A percentile compares a stretch with the other conserved stretches of the same genome.
phyloP scores from a whole-genome alignment of 2,113 vertebrate species.

The Chaetura pelagica region DNA sequence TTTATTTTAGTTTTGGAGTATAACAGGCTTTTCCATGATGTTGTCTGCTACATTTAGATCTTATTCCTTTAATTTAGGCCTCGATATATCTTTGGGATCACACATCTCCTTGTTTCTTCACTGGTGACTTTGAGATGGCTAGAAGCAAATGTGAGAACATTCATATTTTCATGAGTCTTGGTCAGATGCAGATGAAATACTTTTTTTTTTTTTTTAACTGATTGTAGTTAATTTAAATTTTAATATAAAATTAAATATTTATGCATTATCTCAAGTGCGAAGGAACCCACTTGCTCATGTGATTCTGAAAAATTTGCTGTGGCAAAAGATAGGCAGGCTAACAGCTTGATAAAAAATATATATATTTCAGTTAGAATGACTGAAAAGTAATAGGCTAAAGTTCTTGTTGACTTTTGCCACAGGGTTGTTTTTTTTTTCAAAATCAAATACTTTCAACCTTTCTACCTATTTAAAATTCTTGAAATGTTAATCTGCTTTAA shows the following conservation, averaged over 20 bases:
- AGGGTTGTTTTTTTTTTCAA: not conserved
- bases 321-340: not conserved
- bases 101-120: not conserved
- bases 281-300: not conserved
- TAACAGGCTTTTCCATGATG: not conserved
- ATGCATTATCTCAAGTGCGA: not conserved
- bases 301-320: not conserved
- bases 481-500: not conserved
- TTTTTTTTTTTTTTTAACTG: not conserved
- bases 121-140: not conserved
- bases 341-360: not conserved
- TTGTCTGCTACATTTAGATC: not conserved
- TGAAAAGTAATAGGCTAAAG: not conserved
- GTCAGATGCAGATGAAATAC: not conserved
- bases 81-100: not conserved
- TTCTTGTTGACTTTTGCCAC: not conserved
- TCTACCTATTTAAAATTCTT: not conserved
- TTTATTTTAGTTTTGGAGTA: not conserved
- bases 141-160: rapidly evolving
- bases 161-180: not conserved
- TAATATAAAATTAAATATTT: not conserved
- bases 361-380: not conserved
- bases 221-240: not conserved
- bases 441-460: not conserved
- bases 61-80: not conserved